Conservation (phyloP, 2,888 invertebrate species). For the Drosophila siamana region DNA sequence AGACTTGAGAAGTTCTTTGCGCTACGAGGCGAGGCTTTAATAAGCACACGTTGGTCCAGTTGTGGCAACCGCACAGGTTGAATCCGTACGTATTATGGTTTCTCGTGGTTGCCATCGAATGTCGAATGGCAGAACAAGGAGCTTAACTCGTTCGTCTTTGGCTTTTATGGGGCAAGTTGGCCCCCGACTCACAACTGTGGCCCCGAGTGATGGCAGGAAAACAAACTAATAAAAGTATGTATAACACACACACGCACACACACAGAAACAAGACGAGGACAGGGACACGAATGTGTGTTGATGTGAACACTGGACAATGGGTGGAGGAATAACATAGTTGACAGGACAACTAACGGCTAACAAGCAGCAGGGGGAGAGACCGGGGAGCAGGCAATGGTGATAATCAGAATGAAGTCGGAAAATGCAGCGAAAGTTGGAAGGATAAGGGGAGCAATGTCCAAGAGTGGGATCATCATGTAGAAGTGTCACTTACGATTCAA, state of each 20-base stretch:
- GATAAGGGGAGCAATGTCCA: neutral
- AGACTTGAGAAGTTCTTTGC: slow-evolving; percentile 32
- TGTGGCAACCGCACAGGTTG: slow-evolving; percentile 44
- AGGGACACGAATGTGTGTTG: slow-evolving; percentile 26
- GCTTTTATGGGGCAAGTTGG: slow-evolving; percentile 61
- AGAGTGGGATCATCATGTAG: slow-evolving; percentile 50
- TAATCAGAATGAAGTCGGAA: slow-evolving; percentile 25
- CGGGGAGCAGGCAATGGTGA: slow-evolving; percentile 31
- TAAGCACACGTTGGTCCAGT: slow-evolving; percentile 36
- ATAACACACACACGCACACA: slow-evolving; percentile 38
- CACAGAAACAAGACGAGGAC: slow-evolving; percentile 39
- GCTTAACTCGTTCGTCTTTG: slow-evolving; percentile 44
- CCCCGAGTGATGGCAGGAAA: slow-evolving; percentile 49
- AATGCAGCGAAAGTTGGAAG: slow-evolving; percentile 3
- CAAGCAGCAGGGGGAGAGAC: slow-evolving; percentile 43
- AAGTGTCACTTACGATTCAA: slow-evolving; percentile 83
- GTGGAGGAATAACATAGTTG: slow-evolving; percentile 15
- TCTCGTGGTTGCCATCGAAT: slow-evolving; percentile 33
- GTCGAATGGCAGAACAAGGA: slow-evolving; percentile 18
- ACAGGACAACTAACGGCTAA: slow-evolving; percentile 59
- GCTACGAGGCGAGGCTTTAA: slow-evolving; percentile 49
- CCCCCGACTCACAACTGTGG: neutral
- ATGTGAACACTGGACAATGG: slow-evolving; percentile 11
- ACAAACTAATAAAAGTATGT: slow-evolving; percentile 72
- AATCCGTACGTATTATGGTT: slow-evolving; percentile 23